These are phyloP conservation scores for Hybognathus amarus DNA, from an alignment of 2,797 vertebrate species.

Conservation along the genomic window DNA sequence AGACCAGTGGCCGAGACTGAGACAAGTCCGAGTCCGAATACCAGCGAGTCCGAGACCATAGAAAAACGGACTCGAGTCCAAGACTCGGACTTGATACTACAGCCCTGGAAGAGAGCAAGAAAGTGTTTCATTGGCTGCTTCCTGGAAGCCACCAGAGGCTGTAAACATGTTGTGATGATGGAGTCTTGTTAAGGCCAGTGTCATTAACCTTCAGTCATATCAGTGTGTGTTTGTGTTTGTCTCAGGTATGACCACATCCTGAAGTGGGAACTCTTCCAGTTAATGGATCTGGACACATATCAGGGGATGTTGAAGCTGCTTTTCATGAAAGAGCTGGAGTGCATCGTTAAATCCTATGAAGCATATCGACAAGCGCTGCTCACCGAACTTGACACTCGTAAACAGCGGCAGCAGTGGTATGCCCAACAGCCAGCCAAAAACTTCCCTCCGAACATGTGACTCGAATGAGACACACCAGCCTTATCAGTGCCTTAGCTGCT, in stretches of 20 bases:
- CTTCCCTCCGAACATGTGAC: conserved; percentile 82
- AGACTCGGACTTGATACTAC: too few species aligned
- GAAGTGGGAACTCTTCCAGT: conserved; percentile 99
- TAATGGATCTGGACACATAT: conserved; percentile 97
- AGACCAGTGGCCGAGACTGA: too few species aligned
- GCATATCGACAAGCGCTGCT: conserved; percentile 94
- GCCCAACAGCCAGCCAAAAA: conserved; percentile 88
- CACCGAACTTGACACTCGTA: conserved; percentile 89
- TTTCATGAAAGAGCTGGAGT: conserved; percentile 99
- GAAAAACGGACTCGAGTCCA: too few species aligned
- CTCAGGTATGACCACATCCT: conserved; percentile 97
- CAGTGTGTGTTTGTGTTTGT: conserved; percentile 4
- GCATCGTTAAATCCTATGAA: conserved; percentile 98
- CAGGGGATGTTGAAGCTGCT: conserved; percentile 99
- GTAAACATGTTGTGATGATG: neutral
- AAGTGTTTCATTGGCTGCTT: neutral
- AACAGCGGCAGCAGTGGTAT: conserved; percentile 95
- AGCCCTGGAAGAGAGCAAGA: too few species aligned
- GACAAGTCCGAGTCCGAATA: too few species aligned
- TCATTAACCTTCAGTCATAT: conserved; percentile 3
- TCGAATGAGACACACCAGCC: neutral
- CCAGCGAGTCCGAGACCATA: too few species aligned
- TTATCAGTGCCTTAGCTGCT: conserved; percentile 36
- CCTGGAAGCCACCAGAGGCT: neutral
- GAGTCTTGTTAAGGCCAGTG: neutral